phyloP scores from a whole-genome alignment of 1,140 invertebrate genomes.

The Mesaphorura yosii region DNA sequence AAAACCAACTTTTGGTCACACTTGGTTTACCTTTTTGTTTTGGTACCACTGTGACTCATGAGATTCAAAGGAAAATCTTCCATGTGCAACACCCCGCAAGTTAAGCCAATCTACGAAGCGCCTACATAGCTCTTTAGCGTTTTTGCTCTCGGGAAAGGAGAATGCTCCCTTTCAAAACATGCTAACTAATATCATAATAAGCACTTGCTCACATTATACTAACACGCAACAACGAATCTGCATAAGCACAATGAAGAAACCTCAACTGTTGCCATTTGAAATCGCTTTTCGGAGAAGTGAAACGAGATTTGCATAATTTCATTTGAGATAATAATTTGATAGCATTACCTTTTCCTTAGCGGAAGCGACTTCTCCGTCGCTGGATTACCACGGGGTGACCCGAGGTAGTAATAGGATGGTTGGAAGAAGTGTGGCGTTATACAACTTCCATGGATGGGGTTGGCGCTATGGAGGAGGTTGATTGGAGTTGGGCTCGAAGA shows the following conservation, averaged over 20 bases:
- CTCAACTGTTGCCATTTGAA: too few species aligned
- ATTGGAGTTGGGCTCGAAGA: background rate
- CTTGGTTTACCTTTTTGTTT: too few species aligned
- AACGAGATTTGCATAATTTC: too few species aligned
- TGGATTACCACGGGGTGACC: conserved; percentile 28
- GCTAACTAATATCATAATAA: background rate
- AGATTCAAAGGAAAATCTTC: too few species aligned
- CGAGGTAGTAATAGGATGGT: conserved; percentile 6
- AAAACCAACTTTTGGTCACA: too few species aligned
- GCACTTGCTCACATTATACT: background rate
- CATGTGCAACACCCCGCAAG: too few species aligned
- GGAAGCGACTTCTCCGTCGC: conserved; percentile 28
- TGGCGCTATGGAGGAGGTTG: background rate
- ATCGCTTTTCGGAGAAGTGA: too few species aligned
- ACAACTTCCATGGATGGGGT: too few species aligned
- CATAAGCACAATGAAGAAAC: background rate
- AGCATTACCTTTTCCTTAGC: conserved; percentile 28
- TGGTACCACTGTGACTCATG: too few species aligned
- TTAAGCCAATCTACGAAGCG: too few species aligned
- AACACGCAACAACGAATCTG: background rate
- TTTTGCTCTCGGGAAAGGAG: background rate
- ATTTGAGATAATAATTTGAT: background rate
- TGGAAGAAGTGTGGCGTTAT: too few species aligned
- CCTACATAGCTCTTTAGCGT: too few species aligned
- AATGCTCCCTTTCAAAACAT: background rate